Evolutionary conservation across 2,888 invertebrate genomes (phyloP), one percentile per base, ranked within the genome.

Genomic region (Polyommatus iphigenia): DNA sequence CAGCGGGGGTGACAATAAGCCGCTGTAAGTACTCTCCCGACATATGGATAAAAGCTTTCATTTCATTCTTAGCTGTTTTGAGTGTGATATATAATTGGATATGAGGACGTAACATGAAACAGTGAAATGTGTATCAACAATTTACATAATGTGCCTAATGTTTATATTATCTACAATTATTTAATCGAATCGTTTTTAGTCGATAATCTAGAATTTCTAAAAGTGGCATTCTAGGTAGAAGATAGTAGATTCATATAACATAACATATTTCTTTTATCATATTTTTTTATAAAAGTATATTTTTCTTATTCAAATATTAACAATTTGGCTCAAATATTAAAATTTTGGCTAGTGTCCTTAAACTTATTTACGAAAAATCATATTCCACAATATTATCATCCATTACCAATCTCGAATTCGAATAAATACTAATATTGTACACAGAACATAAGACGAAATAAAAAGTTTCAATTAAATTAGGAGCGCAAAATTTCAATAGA

Each of bases 11-110:
- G 93, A 94, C 94, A 94, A 94, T 94, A 94, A 94, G 94, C 93
- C 91, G 92, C 91, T 92, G 93, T 94, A 94, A 94, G 94, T 93
- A 93, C 93, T 93, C 90, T 88, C 92, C 89, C 90, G 91, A 94
- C 94, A 94, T 94, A 94, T 94, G 94, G 93, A 93, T 94, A 93
- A 93, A 93, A 93, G 94, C 94, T 93, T 94, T 93, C 93, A 93
- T 94, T 94, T 94, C 89, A 91, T 92, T 92, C 91, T 90, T 90
- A 90, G 91, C 91, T 91, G 91, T 93, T 92, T 92, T 89, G 90
- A 91, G 91, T 91, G 89, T 82, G 83, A 85, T 86, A 85, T 86
- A 83, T 80, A 85, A 84, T 82, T 82, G 78, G 79, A 80, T 82
- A 82, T 81, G 81, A 81, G 80, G 81, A 80, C 78, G 80, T 80